These are phyloP conservation scores for Caprella mutica DNA, from an alignment of 2,888 invertebrate genomes.

Conservation along the genomic window DNA sequence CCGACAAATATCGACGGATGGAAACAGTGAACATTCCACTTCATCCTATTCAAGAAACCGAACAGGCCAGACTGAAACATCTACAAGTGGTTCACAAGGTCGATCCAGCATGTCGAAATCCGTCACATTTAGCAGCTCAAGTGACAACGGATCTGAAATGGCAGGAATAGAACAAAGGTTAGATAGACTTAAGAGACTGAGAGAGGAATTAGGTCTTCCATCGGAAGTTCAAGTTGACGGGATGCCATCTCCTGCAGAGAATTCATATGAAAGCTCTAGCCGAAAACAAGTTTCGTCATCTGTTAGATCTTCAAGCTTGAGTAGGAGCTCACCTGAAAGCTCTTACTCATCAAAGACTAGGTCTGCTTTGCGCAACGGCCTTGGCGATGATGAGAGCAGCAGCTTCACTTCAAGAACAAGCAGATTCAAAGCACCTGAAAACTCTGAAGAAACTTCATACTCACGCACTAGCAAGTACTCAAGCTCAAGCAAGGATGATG, in stretches of 20 bases:
- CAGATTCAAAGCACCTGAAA: too few relatives aligned
- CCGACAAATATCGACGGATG: constrained; percentile 6
- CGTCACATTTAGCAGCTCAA: neutral
- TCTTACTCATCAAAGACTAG: neutral
- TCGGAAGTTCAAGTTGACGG: constrained; percentile 1
- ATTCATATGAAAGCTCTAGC: too few relatives aligned
- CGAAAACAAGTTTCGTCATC: neutral
- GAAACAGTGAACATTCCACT: constrained; percentile 8
- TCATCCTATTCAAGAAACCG: neutral
- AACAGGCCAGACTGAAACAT: neutral
- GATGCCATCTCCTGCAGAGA: neutral
- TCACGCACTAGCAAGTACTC: too few relatives aligned
- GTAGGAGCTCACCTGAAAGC: neutral
- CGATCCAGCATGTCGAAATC: too few relatives aligned
- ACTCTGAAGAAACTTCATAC: too few relatives aligned
- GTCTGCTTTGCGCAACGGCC: constrained; percentile 1
- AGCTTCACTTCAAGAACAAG: too few relatives aligned
- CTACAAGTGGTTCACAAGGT: neutral
- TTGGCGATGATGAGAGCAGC: too few relatives aligned
- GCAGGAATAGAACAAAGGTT: constrained; percentile 21
- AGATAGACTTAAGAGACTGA: constrained; percentile 17
- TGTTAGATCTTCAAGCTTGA: constrained; percentile 5
- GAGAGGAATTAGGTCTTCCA: constrained; percentile 24
- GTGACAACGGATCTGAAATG: constrained; percentile 10
- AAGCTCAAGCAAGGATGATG: too few relatives aligned